Conservation (phyloP, 2,113 vertebrate species). For the Hemicordylus capensis region DNA sequence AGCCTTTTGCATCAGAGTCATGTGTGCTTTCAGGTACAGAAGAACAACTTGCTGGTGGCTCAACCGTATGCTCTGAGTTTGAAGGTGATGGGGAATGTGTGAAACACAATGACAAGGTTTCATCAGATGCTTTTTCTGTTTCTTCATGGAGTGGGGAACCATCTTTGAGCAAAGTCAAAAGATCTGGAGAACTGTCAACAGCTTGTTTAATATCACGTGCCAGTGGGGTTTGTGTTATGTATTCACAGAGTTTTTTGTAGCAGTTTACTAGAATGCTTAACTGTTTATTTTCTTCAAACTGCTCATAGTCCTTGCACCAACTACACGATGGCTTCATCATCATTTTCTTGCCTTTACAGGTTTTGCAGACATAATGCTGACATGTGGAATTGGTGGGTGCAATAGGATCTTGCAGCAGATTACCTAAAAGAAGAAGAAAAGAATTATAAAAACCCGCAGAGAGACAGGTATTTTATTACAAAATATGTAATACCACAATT, state of each 20-base stretch:
- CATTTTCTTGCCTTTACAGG: conserved; percentile 96
- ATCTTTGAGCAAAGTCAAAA: conserved; percentile 91
- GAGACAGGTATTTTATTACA: not conserved
- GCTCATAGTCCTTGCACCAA: conserved; percentile 95
- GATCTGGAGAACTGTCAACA: conserved; percentile 88
- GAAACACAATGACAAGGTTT: conserved; percentile 80
- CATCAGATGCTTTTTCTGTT: conserved; percentile 76
- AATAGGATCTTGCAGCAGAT: conserved; percentile 93
- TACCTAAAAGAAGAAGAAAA: conserved; percentile 78
- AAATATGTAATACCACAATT: not conserved
- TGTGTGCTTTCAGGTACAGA: conserved; percentile 75
- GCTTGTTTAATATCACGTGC: conserved; percentile 87
- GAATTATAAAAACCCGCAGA: conserved; percentile 31
- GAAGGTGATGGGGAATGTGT: conserved; percentile 86
- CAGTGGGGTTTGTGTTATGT: conserved; percentile 89
- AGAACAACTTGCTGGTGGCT: conserved; percentile 70
- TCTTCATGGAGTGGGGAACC: conserved; percentile 83
- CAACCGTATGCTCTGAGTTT: conserved; percentile 77
- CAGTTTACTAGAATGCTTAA: conserved; percentile 91
- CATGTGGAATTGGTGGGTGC: conserved; percentile 91
- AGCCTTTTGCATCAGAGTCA: conserved; percentile 73
- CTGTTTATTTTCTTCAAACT: conserved; percentile 95
- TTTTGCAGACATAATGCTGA: conserved; percentile 94
- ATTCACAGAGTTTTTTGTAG: conserved; percentile 95
- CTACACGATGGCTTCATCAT: conserved; percentile 90